A percentile compares a stretch with the other conserved stretches of the same genome.
Evolutionary conservation across 37 sponge, comb jelly and placozoan species (phyloP).

Genomic region (Cladorhizidae sp.): DNA sequence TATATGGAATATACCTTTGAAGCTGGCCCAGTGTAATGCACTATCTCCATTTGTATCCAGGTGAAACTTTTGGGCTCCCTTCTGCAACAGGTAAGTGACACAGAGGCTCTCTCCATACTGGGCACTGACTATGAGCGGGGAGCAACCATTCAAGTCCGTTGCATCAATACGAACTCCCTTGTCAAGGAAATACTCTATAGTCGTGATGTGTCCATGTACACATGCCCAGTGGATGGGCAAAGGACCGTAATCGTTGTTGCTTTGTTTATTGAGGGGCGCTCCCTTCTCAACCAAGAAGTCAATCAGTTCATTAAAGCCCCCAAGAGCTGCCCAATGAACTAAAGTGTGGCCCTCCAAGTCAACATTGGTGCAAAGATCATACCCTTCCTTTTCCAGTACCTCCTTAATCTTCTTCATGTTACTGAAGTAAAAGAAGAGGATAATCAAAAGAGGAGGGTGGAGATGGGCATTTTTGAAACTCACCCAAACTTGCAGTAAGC

Average conservation of each 20-base stretch:
- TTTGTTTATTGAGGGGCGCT: constrained; percentile 64
- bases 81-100: constrained; percentile 79
- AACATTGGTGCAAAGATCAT: neutral
- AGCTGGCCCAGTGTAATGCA: constrained; percentile 89
- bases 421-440: constrained; percentile 2
- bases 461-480: neutral
- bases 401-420: constrained; percentile 47
- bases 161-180: constrained; percentile 73
- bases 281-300: constrained; percentile 72
- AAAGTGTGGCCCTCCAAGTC: constrained; percentile 79
- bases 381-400: constrained; percentile 43
- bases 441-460: neutral
- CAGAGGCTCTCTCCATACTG: constrained; percentile 87
- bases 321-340: constrained; percentile 83
- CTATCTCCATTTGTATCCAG: constrained; percentile 85
- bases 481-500: constrained; percentile 61
- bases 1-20: constrained; percentile 63
- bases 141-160: constrained; percentile 73
- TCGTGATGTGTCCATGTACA: constrained; percentile 67
- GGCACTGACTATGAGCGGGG: constrained; percentile 79
- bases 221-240: constrained; percentile 89
- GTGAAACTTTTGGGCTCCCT: constrained; percentile 79
- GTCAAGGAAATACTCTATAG: constrained; percentile 65
- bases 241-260: constrained; percentile 78
- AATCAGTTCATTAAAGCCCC: constrained; percentile 53